Conservation (phyloP, 2,113 vertebrate genomes). For the Mirounga angustirostris region DNA sequence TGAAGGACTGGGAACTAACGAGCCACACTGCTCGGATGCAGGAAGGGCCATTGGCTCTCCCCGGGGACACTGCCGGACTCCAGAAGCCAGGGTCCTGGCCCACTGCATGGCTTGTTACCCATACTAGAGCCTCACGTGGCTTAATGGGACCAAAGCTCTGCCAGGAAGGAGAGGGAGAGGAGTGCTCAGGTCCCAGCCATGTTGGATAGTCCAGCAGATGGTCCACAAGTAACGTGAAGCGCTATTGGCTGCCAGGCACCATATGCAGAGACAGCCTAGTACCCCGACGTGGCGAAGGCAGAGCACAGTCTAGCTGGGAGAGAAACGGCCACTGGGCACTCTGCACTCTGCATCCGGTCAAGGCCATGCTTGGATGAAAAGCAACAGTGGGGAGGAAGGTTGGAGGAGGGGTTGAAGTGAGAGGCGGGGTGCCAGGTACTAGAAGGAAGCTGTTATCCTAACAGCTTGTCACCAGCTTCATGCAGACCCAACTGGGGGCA, state of each 20-base stretch:
- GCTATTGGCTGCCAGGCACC: accelerated
- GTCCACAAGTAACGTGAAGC: accelerated
- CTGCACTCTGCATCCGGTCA: accelerated
- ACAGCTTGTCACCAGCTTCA: accelerated
- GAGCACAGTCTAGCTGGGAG: background rate
- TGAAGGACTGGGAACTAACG: background rate
- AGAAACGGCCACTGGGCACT: background rate
- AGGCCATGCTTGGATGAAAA: background rate
- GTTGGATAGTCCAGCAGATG: background rate
- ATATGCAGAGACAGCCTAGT: background rate
- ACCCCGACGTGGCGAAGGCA: accelerated
- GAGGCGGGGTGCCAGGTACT: background rate
- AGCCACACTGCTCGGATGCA: accelerated
- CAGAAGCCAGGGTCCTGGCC: accelerated
- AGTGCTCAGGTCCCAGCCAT: accelerated
- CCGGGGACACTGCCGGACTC: accelerated
- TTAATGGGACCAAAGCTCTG: background rate
- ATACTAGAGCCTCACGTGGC: background rate
- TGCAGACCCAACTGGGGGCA: accelerated
- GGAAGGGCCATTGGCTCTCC: background rate
- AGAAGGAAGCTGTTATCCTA: background rate
- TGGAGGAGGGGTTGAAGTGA: background rate
- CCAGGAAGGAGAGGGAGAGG: background rate
- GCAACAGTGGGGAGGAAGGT: no score
- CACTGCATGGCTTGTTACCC: background rate